Conservation (phyloP, 2,113 vertebrate species). For the Balaenoptera acutorostrata region DNA sequence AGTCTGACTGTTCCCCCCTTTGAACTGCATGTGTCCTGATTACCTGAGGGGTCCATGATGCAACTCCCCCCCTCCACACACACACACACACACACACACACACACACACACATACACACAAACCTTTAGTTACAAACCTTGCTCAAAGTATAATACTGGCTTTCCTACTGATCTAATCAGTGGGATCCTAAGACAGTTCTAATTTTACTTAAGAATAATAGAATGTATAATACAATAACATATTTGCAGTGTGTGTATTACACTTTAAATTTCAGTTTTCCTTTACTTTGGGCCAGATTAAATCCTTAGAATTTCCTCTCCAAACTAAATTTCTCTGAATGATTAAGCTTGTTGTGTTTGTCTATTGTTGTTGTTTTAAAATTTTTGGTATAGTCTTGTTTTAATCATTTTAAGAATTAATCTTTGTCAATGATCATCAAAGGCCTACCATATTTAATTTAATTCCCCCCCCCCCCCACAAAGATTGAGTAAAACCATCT, state of each 20-base stretch:
- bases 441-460: not conserved
- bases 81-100: no score
- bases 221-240: not conserved
- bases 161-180: not conserved
- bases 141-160: not conserved
- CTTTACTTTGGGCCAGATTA: not conserved
- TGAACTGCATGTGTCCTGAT: not conserved
- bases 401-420: not conserved
- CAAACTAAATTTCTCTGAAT: not conserved
- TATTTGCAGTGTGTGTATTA: not conserved
- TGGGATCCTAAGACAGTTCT: not conserved
- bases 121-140: not conserved
- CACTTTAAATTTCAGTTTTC: not conserved
- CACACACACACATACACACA: no score
- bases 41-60: not conserved
- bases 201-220: not conserved
- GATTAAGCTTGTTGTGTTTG: not conserved
- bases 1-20: not conserved
- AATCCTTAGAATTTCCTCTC: not conserved
- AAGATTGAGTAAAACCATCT: not conserved
- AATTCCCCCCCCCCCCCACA: not conserved
- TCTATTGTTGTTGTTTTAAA: not conserved
- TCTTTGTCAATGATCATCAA: not conserved
- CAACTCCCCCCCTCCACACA: fast-evolving
- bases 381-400: not conserved